Evolutionary conservation across 2,797 vertebrate species (phyloP).

Genomic region (Platalea minor): DNA sequence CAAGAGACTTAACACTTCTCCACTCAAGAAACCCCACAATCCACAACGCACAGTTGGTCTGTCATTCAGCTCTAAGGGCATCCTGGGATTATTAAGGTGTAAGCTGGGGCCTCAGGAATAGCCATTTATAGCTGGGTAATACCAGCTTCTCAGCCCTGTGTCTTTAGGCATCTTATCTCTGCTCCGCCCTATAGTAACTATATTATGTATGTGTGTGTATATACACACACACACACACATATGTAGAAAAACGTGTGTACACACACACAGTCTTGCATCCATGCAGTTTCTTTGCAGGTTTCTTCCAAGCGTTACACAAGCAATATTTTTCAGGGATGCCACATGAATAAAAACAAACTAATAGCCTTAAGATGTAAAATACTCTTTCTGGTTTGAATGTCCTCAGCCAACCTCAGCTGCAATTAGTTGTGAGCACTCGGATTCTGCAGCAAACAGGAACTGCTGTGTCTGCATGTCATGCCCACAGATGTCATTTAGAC

Average conservation of each 20-base stretch:
- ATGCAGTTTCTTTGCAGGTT: not conserved
- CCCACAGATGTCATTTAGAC: slow-evolving; percentile 43
- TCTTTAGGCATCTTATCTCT: not conserved
- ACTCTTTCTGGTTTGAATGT: not conserved
- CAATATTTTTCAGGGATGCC: not conserved
- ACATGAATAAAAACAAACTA: not conserved
- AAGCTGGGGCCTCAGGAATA: not conserved
- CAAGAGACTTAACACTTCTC: not conserved
- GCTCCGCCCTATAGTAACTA: not conserved
- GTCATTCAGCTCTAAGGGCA: not conserved
- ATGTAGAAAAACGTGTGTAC: not conserved
- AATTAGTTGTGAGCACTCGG: not conserved
- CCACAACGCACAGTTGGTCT: not conserved
- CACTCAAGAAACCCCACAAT: not conserved
- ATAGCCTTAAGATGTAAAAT: not conserved
- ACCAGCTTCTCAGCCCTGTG: not conserved
- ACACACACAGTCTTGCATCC: not conserved
- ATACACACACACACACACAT: too few relatives aligned
- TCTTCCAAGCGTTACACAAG: not conserved
- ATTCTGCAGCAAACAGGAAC: slow-evolving; percentile 9
- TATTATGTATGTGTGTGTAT: too few relatives aligned
- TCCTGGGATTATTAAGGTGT: not conserved
- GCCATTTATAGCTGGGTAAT: not conserved
- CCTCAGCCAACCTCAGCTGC: slow-evolving; percentile 55
- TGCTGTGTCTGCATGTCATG: slow-evolving; percentile 38